phyloP scores from a whole-genome alignment of 2,113 vertebrate genomes.

The Boulengerochromis microlepis region DNA sequence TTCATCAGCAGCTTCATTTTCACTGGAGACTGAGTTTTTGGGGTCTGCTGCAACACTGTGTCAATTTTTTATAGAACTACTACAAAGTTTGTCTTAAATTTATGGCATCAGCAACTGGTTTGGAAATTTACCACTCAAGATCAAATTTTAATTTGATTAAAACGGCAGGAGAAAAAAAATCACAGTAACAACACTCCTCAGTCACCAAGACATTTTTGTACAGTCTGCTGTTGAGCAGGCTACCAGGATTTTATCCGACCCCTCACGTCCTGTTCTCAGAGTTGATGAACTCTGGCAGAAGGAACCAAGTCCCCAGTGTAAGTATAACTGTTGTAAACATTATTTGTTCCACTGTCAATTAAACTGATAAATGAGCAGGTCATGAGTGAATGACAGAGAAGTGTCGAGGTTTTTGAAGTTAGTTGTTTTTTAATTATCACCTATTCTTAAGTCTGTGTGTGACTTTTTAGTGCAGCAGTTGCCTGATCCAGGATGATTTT shows the following conservation, averaged over 20 bases:
- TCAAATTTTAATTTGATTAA: background rate
- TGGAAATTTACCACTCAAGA: background rate
- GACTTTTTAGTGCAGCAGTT: background rate
- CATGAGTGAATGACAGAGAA: background rate
- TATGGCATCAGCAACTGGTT: background rate
- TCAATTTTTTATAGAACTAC: background rate
- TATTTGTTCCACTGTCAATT: background rate
- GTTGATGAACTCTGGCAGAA: background rate
- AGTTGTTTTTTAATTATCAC: background rate
- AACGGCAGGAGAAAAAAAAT: background rate
- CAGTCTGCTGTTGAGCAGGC: background rate
- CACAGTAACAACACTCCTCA: background rate
- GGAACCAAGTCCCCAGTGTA: background rate
- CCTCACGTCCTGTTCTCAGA: background rate
- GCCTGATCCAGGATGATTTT: background rate
- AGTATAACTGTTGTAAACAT: background rate
- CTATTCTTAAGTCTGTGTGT: background rate
- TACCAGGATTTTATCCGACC: background rate
- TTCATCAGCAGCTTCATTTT: background rate
- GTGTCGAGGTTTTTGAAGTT: background rate
- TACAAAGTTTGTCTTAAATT: background rate
- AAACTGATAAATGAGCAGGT: background rate
- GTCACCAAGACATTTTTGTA: background rate
- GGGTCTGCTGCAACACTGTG: background rate
- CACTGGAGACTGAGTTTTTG: background rate